Percentiles rank a stretch among this genome's conserved stretches.
These are phyloP conservation scores for Astatotilapia flaviijosephi DNA, from an alignment of 2,113 vertebrate genomes.

Conservation along the genomic window DNA sequence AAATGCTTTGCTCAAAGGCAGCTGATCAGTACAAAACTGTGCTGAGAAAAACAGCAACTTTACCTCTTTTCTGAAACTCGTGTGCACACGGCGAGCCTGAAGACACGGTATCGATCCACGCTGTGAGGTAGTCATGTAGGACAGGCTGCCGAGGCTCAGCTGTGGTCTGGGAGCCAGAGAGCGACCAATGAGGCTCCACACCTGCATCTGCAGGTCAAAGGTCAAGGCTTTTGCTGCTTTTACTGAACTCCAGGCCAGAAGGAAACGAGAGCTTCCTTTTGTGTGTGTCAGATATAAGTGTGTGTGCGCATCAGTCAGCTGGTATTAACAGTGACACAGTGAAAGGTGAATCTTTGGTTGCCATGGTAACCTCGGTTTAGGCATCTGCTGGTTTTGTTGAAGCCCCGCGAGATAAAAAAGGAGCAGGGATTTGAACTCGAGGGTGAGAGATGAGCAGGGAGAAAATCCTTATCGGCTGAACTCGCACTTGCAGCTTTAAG, in stretches of 20 bases:
- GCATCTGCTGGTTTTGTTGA: not conserved
- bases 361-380: not conserved
- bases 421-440: not conserved
- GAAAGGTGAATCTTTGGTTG: conserved; percentile 10
- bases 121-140: not conserved
- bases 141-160: not conserved
- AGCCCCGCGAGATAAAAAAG: not conserved
- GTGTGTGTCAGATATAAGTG: not conserved
- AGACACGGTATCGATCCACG: not conserved
- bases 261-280: not conserved
- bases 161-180: not conserved
- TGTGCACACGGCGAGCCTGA: not conserved
- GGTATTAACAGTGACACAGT: not conserved
- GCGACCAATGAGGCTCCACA: not conserved
- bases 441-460: not conserved
- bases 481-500: not conserved
- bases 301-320: not conserved
- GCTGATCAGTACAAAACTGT: not conserved
- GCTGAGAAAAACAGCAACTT: not conserved
- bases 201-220: not conserved
- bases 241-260: not conserved
- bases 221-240: not conserved
- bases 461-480: not conserved
- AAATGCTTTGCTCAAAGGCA: not conserved
- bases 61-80: not conserved